Percentiles rank a stretch among this genome's conserved stretches.
Evolutionary conservation across 1,140 invertebrate species (phyloP).

Genomic region (Bicyclus anynana): DNA sequence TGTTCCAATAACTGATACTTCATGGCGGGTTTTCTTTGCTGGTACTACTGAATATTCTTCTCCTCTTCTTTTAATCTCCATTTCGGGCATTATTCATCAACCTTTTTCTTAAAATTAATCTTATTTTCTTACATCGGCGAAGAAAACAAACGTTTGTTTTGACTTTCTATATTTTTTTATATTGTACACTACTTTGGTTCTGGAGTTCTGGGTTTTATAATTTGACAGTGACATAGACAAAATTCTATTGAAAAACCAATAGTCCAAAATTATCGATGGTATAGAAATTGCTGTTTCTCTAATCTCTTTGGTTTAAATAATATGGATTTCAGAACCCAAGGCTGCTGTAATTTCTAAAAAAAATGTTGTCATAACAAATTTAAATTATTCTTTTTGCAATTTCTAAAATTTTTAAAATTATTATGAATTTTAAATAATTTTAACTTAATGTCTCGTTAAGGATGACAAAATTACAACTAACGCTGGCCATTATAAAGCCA

Average conservation of each 20-base stretch:
- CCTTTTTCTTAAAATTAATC: neutral
- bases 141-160: neutral
- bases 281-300: too few species aligned
- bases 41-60: constrained; percentile 85
- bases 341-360: too few species aligned
- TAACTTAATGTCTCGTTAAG: neutral
- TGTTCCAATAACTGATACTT: constrained; percentile 80
- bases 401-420: too few species aligned
- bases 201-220: too few species aligned
- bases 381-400: too few species aligned
- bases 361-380: too few species aligned
- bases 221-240: too few species aligned
- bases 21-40: constrained; percentile 84
- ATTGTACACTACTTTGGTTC: too few species aligned
- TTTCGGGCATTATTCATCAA: constrained; percentile 56
- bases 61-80: constrained; percentile 82
- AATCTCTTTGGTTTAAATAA: too few species aligned
- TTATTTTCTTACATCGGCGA: neutral
- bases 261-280: too few species aligned
- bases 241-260: too few species aligned
- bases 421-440: constrained; percentile 2
- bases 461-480: constrained; percentile 69
- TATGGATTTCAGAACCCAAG: too few species aligned
- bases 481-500: constrained; percentile 87
- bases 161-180: constrained; percentile 6